phyloP scores from a whole-genome alignment of 2,113 vertebrate genomes.

The Sapayoa aenigma region DNA sequence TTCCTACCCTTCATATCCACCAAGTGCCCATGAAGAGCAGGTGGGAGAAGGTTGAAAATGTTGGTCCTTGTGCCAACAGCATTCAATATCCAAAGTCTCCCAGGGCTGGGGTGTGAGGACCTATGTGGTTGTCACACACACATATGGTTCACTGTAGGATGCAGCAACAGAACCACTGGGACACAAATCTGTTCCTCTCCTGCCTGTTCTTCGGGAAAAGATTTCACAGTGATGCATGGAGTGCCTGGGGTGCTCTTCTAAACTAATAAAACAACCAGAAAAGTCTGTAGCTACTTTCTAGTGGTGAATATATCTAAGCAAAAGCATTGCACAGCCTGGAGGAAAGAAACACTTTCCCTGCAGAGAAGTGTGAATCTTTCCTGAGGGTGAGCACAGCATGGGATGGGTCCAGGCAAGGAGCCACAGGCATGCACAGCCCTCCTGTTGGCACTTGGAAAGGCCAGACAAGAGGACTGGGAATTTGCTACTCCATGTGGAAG shows the following conservation, averaged over 20 bases:
- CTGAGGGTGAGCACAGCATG: rapidly evolving
- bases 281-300: neutral
- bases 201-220: neutral
- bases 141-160: neutral
- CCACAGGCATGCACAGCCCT: neutral
- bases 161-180: neutral
- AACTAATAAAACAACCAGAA: neutral
- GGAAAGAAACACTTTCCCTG: neutral
- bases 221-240: neutral
- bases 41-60: neutral
- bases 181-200: neutral
- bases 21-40: neutral
- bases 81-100: neutral
- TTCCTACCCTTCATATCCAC: neutral
- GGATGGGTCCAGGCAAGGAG: neutral
- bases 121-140: neutral
- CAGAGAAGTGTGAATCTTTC: neutral
- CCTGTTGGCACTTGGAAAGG: neutral
- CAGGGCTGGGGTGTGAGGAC: neutral
- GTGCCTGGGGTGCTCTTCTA: neutral
- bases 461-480: neutral
- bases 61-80: neutral
- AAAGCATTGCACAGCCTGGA: neutral
- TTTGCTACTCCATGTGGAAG: neutral
- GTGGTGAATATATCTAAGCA: neutral